Conservation (phyloP, 2,113 vertebrate species). For the Halcyon senegalensis region DNA sequence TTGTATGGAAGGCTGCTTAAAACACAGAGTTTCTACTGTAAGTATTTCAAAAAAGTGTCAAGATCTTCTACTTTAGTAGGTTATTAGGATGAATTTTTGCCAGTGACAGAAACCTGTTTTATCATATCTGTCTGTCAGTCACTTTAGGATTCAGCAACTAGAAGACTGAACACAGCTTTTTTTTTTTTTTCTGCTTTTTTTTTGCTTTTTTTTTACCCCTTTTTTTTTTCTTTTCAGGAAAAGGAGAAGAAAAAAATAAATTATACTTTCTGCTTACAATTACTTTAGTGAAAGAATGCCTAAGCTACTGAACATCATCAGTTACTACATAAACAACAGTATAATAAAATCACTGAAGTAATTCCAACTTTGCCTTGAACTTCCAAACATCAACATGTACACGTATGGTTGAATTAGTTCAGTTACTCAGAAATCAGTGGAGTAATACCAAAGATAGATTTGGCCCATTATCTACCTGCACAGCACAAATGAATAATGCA, state of each 20-base stretch:
- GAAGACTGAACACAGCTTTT: neutral
- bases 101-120: neutral
- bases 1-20: neutral
- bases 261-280: neutral
- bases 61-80: neutral
- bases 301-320: neutral
- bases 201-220: too few species aligned
- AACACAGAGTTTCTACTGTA: neutral
- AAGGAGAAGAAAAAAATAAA: neutral
- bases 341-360: conserved; percentile 20
- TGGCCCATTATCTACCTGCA: conserved; percentile 45
- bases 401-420: neutral
- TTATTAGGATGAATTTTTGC: neutral
- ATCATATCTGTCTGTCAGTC: neutral
- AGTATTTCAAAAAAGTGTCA: neutral
- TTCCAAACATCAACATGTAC: conserved; percentile 24
- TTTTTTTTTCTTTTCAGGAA: neutral
- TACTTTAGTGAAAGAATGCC: neutral
- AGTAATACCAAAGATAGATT: conserved; percentile 34
- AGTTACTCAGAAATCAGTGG: conserved; percentile 29
- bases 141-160: neutral
- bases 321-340: neutral
- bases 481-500: conserved; percentile 66
- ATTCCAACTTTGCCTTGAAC: neutral
- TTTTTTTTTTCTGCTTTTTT: too few species aligned